Conservation (phyloP, 2,888 invertebrate genomes). For the Anthophora plumipes region DNA sequence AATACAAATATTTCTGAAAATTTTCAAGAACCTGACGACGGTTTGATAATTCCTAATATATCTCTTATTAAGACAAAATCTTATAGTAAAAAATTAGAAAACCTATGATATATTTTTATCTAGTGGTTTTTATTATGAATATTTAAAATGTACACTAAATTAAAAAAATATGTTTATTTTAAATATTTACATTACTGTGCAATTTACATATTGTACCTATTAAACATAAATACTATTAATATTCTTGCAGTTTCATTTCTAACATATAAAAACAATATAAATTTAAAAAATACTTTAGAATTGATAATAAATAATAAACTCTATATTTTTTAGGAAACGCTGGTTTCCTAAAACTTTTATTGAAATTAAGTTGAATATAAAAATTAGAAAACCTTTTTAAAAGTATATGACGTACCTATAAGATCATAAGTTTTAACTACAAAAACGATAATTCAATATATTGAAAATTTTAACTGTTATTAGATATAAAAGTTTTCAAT, state of each 20-base stretch:
- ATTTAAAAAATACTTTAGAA: slow-evolving; percentile 7
- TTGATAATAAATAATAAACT: neutral
- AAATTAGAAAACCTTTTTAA: too few species aligned
- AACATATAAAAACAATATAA: neutral
- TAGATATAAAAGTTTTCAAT: too few species aligned
- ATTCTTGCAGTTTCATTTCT: slow-evolving; percentile 9
- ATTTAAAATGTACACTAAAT: slow-evolving; percentile 38
- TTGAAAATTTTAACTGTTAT: too few species aligned
- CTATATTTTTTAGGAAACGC: too few species aligned
- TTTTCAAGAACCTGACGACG: slow-evolving; percentile 73
- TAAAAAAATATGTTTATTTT: slow-evolving; percentile 26
- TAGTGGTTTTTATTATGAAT: slow-evolving; percentile 30
- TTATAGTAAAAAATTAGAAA: slow-evolving; percentile 45
- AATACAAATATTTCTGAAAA: slow-evolving; percentile 70
- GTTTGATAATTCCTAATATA: slow-evolving; percentile 74
- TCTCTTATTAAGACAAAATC: slow-evolving; percentile 69
- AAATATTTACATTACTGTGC: slow-evolving; percentile 1
- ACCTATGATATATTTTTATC: slow-evolving; percentile 45
- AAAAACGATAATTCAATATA: too few species aligned
- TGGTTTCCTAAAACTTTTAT: too few species aligned
- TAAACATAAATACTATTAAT: slow-evolving; percentile 16
- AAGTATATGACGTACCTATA: too few species aligned
- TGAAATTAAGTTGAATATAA: too few species aligned
- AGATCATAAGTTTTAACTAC: too few species aligned
- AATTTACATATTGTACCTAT: slow-evolving; percentile 5